Conservation (phyloP, 2,888 invertebrate genomes). For the Dynastes maya region DNA sequence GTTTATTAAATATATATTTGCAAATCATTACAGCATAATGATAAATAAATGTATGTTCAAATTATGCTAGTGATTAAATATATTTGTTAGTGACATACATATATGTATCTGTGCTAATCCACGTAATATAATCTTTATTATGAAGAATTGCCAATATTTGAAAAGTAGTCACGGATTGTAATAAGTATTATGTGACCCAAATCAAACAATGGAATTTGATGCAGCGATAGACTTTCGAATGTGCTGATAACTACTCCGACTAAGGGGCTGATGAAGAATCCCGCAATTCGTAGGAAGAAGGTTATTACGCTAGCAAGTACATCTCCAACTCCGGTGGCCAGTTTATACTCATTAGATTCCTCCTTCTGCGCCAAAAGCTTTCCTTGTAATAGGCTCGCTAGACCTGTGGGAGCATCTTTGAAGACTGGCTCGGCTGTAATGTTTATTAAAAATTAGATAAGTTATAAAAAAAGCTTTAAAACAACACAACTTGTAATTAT, state of each 20-base stretch:
- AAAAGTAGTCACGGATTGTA: neutral
- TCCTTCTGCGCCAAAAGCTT: neutral
- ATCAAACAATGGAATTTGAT: neutral
- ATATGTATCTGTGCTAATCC: neutral
- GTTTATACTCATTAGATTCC: neutral
- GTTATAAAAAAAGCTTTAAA: too few relatives aligned
- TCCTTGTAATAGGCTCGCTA: slow-evolving; percentile 19
- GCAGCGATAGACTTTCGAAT: neutral
- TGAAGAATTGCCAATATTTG: slow-evolving; percentile 5
- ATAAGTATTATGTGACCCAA: neutral
- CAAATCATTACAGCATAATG: too few relatives aligned
- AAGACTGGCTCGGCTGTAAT: slow-evolving; percentile 3
- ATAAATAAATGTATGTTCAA: too few relatives aligned
- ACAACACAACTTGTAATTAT: too few relatives aligned
- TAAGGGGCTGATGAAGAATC: slow-evolving; percentile 11
- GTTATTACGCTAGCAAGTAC: neutral
- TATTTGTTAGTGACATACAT: neutral
- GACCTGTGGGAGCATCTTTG: neutral
- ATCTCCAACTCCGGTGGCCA: slow-evolving; percentile 22
- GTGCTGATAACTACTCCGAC: neutral
- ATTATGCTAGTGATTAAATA: too few relatives aligned
- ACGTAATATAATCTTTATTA: neutral
- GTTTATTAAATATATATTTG: too few relatives aligned
- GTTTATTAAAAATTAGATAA: too few relatives aligned
- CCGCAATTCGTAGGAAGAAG: slow-evolving; percentile 13